Conservation (phyloP, 2,888 invertebrate genomes). For the Neria commutata region DNA sequence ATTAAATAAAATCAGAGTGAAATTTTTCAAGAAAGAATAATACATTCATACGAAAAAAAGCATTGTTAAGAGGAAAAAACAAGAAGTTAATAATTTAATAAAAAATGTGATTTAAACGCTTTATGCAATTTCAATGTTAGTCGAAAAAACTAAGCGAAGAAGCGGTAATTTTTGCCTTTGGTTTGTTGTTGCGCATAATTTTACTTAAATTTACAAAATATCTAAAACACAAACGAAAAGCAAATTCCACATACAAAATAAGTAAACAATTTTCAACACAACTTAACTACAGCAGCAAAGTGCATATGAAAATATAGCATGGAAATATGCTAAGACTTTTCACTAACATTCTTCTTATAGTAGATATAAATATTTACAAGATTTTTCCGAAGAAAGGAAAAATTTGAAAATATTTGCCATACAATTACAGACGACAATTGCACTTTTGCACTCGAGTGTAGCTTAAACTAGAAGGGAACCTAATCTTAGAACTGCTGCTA, state of each 20-base stretch:
- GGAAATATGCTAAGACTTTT: constrained; percentile 6
- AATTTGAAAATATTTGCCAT: constrained; percentile 11
- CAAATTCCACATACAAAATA: neutral
- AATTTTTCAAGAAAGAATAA: no score
- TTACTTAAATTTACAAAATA: neutral
- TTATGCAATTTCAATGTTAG: neutral
- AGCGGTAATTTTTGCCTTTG: neutral
- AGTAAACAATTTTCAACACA: neutral
- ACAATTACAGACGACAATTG: neutral
- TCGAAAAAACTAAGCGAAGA: no score
- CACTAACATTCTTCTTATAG: constrained; percentile 14
- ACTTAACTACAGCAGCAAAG: neutral
- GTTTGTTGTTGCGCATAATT: neutral
- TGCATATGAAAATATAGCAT: neutral
- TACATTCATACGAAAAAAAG: no score
- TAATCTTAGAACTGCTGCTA: neutral
- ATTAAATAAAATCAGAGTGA: no score
- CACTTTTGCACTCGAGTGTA: neutral
- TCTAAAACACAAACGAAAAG: neutral
- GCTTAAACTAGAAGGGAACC: neutral
- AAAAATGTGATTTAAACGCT: neutral
- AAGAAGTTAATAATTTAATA: no score
- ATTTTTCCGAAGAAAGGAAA: constrained; percentile 30
- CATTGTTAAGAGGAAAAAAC: no score
- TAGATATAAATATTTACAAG: constrained; percentile 39